A percentile compares a stretch with the other conserved stretches of the same genome.
These are phyloP conservation scores for Sinocyclocheilus anophthalmus DNA, from an alignment of 2,113 vertebrate species.

Conservation along the genomic window DNA sequence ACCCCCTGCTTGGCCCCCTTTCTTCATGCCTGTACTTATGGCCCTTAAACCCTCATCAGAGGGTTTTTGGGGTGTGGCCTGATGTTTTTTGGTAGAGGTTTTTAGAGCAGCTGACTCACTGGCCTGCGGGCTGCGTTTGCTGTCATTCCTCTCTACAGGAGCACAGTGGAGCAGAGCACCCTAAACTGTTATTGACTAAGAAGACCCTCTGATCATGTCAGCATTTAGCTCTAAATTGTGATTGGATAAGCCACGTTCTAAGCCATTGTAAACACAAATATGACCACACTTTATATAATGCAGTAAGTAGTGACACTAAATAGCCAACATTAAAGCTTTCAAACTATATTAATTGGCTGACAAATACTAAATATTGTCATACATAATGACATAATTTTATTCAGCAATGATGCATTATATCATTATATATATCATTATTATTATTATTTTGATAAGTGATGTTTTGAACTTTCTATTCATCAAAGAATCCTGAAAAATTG, in stretches of 20 bases:
- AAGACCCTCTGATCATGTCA: background rate
- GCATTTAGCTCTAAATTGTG: background rate
- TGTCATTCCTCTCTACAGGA: conserved; percentile 81
- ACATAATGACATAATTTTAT: too few species aligned
- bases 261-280: background rate
- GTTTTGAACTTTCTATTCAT: too few species aligned
- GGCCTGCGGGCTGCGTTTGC: conserved; percentile 72
- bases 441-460: too few species aligned
- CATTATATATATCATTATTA: too few species aligned
- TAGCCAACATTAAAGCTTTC: background rate
- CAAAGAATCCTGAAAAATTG: too few species aligned
- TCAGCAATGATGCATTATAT: too few species aligned
- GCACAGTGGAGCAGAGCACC: conserved; percentile 71
- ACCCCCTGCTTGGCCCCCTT: conserved; percentile 78
- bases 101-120: conserved; percentile 75
- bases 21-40: conserved; percentile 76
- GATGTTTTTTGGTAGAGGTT: conserved; percentile 79
- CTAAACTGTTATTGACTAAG: conserved; percentile 50
- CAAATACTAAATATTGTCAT: too few species aligned
- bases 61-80: conserved; percentile 77
- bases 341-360: too few species aligned
- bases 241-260: background rate
- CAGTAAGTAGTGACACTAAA: background rate
- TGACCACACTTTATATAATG: background rate
- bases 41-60: conserved; percentile 57